These are phyloP conservation scores for Acleris literana DNA, from an alignment of 2,888 invertebrate species.

Conservation along the genomic window DNA sequence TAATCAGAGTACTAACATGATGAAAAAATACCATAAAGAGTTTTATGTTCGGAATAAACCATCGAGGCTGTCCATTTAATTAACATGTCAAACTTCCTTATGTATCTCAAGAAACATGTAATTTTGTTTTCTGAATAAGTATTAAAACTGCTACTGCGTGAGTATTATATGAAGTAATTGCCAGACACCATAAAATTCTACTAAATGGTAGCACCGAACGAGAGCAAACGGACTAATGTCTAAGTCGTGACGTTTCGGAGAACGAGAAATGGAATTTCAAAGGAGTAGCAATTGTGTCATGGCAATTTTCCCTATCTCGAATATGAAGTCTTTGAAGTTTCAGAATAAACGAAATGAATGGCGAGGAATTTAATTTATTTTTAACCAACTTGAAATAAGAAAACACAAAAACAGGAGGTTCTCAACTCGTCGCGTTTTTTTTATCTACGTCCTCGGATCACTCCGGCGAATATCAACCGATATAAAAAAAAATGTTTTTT, in stretches of 20 bases:
- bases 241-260: constrained; percentile 20
- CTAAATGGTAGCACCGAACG: constrained; percentile 13
- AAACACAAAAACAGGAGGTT: too few species aligned
- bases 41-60: too few species aligned
- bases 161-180: constrained; percentile 24
- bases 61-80: too few species aligned
- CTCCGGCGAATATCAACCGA: too few species aligned
- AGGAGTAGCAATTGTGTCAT: constrained; percentile 16
- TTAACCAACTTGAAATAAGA: too few species aligned
- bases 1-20: neutral
- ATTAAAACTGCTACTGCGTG: neutral
- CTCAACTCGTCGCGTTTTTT: too few species aligned
- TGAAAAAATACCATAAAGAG: too few species aligned
- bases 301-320: constrained; percentile 10
- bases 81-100: too few species aligned
- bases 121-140: too few species aligned
- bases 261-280: constrained; percentile 20
- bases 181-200: constrained; percentile 24
- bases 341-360: neutral
- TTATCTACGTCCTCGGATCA: too few species aligned
- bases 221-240: constrained; percentile 27
- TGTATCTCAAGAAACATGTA: too few species aligned
- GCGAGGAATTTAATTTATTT: neutral
- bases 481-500: too few species aligned
- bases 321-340: constrained; percentile 1